phyloP scores from a whole-genome alignment of 2,113 vertebrate genomes.

The Clinocottus analis region DNA sequence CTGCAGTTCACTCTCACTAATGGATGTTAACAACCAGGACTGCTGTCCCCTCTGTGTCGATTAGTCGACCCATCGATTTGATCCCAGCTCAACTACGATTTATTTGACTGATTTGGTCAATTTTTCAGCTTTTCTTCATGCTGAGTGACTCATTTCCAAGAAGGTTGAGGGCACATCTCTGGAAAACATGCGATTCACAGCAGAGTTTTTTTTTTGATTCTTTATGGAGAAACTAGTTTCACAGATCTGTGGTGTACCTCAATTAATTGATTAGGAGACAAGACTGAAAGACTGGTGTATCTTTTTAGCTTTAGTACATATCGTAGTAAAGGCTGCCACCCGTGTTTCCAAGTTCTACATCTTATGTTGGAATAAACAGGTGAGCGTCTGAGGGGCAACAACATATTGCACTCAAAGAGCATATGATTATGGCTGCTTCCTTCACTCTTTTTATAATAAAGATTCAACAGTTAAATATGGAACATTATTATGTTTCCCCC shows the following conservation, averaged over 20 bases:
- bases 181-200: not conserved
- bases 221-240: not conserved
- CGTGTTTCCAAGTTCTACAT: not conserved
- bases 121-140: not conserved
- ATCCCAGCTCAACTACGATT: not conserved
- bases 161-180: not conserved
- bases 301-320: no score
- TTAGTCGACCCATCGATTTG: not conserved
- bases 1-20: not conserved
- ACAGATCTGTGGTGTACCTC: not conserved
- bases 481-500: not conserved
- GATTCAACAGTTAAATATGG: not conserved
- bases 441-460: not conserved
- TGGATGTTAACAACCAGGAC: no score
- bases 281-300: no score
- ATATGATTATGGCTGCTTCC: conserved; percentile 2
- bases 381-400: not conserved
- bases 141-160: not conserved
- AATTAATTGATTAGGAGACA: no score
- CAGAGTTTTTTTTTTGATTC: not conserved
- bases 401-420: no score
- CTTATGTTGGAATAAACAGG: not conserved
- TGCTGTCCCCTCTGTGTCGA: no score
- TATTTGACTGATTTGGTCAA: not conserved
- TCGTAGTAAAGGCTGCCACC: not conserved